Evolutionary conservation across 2,888 invertebrate genomes (phyloP).

Genomic region (Dione juno): DNA sequence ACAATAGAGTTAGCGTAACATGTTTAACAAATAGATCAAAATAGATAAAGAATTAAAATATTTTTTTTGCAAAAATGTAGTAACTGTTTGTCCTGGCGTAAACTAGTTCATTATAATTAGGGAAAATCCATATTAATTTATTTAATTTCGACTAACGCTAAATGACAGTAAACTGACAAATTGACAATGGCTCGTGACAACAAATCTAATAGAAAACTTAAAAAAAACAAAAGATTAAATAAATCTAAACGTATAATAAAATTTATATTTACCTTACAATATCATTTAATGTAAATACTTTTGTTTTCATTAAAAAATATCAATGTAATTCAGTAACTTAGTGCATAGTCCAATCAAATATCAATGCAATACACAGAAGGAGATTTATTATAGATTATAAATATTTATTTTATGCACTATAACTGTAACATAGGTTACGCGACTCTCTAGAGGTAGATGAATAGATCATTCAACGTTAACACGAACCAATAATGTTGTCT

Average conservation of each 20-base stretch:
- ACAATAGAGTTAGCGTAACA: slow-evolving; percentile 31
- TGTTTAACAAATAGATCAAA: slow-evolving; percentile 17
- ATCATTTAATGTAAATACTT: neutral
- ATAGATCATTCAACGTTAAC: no score
- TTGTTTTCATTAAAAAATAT: slow-evolving; percentile 8
- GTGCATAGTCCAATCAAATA: slow-evolving; percentile 7
- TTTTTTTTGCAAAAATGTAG: neutral
- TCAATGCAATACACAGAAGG: slow-evolving; percentile 16
- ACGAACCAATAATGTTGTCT: no score
- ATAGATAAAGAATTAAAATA: neutral
- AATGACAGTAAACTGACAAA: slow-evolving; percentile 38
- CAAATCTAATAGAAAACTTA: slow-evolving; percentile 27
- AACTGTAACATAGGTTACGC: neutral
- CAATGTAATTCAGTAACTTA: slow-evolving; percentile 5
- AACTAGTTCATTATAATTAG: neutral
- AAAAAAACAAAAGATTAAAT: slow-evolving; percentile 9
- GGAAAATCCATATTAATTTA: slow-evolving; percentile 1
- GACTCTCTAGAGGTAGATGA: neutral
- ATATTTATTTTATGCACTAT: slow-evolving; percentile 10
- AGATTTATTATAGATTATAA: slow-evolving; percentile 24
- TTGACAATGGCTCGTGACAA: slow-evolving; percentile 36
- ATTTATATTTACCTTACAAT: slow-evolving; percentile 6
- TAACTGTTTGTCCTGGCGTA: neutral
- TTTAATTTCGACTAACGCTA: slow-evolving; percentile 32
- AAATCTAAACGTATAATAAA: neutral